Conservation (phyloP, 2,113 vertebrate genomes). For the Upupa epops region DNA sequence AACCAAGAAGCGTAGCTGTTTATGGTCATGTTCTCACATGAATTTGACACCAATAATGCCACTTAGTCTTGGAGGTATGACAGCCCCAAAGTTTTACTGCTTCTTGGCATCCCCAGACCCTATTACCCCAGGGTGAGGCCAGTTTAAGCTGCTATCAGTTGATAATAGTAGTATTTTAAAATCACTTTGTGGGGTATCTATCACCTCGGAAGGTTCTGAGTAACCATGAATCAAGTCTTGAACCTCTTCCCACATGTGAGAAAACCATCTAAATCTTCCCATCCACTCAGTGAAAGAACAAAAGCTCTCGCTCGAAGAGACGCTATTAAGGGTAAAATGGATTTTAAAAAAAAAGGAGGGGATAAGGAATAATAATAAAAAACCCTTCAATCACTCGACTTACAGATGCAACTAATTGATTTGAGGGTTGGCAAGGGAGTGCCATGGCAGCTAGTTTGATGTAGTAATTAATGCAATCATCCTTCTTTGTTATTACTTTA, state of each 20-base stretch:
- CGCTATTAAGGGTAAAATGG: constrained; percentile 40
- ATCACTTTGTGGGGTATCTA: constrained; percentile 28
- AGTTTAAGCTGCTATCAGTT: constrained; percentile 1
- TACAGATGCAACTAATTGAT: constrained; percentile 62
- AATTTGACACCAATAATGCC: neutral
- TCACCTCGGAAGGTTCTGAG: constrained; percentile 9
- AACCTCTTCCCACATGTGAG: constrained; percentile 32
- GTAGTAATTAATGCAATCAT: constrained; percentile 38
- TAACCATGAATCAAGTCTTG: constrained; percentile 44
- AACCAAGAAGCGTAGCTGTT: neutral
- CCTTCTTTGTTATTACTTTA: constrained; percentile 44
- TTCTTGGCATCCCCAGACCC: neutral
- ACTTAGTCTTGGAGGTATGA: neutral
- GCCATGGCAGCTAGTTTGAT: constrained; percentile 7
- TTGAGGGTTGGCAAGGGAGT: neutral
- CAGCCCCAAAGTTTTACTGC: neutral
- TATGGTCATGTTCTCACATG: neutral
- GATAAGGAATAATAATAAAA: constrained; percentile 12
- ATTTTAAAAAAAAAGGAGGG: neutral
- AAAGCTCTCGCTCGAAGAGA: constrained; percentile 34
- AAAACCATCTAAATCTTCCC: constrained; percentile 36
- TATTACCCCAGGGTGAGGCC: neutral
- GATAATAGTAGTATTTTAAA: constrained; percentile 45
- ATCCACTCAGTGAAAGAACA: constrained; percentile 28
- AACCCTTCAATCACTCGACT: neutral